phyloP scores from a whole-genome alignment of 2,797 vertebrate species.

The Macrochelys suwanniensis region DNA sequence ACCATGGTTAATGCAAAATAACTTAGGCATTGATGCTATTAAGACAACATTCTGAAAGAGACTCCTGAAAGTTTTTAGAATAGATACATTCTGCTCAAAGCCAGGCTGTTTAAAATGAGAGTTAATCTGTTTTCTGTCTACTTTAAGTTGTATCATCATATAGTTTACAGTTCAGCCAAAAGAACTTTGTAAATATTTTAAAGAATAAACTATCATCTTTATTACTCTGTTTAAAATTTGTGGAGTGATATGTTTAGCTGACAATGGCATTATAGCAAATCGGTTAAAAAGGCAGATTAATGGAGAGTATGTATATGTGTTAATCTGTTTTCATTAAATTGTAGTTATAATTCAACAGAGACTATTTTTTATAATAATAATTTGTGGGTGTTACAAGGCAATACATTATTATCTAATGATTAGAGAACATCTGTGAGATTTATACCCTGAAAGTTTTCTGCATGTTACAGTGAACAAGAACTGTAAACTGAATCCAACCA shows the following conservation, averaged over 20 bases:
- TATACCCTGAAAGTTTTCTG: not conserved
- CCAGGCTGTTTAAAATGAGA: not conserved
- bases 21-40: not conserved
- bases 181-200: not conserved
- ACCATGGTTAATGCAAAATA: not conserved
- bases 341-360: not conserved
- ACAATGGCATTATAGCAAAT: not conserved
- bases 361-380: slow-evolving; percentile 6
- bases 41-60: not conserved
- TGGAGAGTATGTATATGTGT: not conserved
- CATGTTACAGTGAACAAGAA: slow-evolving; percentile 34
- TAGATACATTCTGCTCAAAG: not conserved
- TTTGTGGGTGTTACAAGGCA: not conserved
- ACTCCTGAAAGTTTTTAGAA: not conserved
- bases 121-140: not conserved
- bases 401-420: not conserved
- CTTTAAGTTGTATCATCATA: not conserved
- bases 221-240: not conserved
- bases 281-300: not conserved
- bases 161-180: not conserved
- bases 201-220: not conserved
- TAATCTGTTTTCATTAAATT: not conserved
- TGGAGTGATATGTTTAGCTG: not conserved
- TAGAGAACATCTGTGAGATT: slow-evolving; percentile 19
- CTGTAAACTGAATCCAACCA: slow-evolving; percentile 80